Conservation (phyloP, 2,888 invertebrate species). For the Apotomis betuletana region DNA sequence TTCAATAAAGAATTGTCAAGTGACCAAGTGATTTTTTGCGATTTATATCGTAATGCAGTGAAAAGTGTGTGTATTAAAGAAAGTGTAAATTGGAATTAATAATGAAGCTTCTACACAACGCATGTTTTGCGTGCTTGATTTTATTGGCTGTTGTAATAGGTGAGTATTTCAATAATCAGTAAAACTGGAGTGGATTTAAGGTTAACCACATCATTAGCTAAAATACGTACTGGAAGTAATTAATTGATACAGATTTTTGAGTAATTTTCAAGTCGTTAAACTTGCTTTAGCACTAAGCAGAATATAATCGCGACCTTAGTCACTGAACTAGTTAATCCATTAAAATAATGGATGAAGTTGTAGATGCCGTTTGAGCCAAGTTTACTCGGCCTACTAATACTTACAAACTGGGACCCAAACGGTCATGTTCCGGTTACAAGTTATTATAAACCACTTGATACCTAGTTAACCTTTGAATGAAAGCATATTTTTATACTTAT, state of each 20-base stretch:
- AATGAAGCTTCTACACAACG: constrained; percentile 64
- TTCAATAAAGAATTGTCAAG: neutral
- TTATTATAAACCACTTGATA: neutral
- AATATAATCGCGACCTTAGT: constrained; percentile 25
- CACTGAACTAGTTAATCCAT: neutral
- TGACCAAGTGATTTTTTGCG: constrained; percentile 18
- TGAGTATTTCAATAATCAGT: constrained; percentile 51
- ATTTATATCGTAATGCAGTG: constrained; percentile 53
- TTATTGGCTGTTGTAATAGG: constrained; percentile 66
- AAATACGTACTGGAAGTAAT: neutral
- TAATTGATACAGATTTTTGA: constrained; percentile 20
- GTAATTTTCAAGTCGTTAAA: constrained; percentile 8
- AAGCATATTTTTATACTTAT: neutral
- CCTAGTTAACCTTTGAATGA: neutral
- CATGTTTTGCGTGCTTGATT: constrained; percentile 64
- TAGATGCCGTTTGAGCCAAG: neutral
- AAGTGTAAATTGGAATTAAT: constrained; percentile 50
- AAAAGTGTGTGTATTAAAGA: constrained; percentile 58
- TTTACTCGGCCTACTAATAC: neutral
- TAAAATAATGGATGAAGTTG: constrained; percentile 11
- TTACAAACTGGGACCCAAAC: constrained; percentile 1
- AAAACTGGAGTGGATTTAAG: constrained; percentile 6
- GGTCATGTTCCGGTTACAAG: constrained; percentile 8
- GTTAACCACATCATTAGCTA: constrained; percentile 20
- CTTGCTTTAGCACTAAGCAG: constrained; percentile 10